Base-by-base conservation (phyloP, 2,888 invertebrate species). In the Drosophila seclusa region DNA sequence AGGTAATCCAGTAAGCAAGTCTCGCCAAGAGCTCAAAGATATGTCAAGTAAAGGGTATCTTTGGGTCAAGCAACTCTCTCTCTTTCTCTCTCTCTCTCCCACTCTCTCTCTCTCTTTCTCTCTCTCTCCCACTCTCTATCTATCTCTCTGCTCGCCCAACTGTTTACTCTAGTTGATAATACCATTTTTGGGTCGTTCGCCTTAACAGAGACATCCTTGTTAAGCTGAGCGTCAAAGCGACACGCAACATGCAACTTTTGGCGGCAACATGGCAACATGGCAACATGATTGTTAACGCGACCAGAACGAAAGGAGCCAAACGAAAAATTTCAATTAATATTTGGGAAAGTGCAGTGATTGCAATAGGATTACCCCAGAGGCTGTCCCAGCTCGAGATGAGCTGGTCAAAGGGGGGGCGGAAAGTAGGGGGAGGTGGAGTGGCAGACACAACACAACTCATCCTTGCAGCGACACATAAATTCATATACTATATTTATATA, bases 151-250 rank as follows among this genome's bases (percentile, higher is more conserved):
- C 7, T 21, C 1, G 11, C 24, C 16, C 27, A 24, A 16, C 11
- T 40, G 2, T 57, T 32, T 31, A 16, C 2, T 18, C 4, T 8
- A 36, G 24, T 59, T 59, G 48, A 54, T 24, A 40, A 5, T 42
- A 42, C 79, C 83, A 73, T 63, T 49, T 78, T 67, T 27, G 80
- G 65, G 59, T 21, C 7, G 38, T 49, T 21, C 18, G 32, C 63
- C 49, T 49, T 36, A 76, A 78, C 71, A 82, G 62, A 78, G 82
- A 82, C 75, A 82, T 82, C 79, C 75, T 82, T 73, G 68, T 71
- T 69, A 60, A 52, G 71, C 53, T 40, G 48, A 53, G n/a, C 27
- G 67, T 50, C 70, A 57, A 64, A 64, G 69, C 53, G 63, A 76
- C 79, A 84, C 58, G 66, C 65, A 36, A 53, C 53, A 24, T 40